Percentiles rank a stretch among this genome's conserved stretches.
Conservation (phyloP, 1,140 invertebrate species). For the Carposina sasakii region DNA sequence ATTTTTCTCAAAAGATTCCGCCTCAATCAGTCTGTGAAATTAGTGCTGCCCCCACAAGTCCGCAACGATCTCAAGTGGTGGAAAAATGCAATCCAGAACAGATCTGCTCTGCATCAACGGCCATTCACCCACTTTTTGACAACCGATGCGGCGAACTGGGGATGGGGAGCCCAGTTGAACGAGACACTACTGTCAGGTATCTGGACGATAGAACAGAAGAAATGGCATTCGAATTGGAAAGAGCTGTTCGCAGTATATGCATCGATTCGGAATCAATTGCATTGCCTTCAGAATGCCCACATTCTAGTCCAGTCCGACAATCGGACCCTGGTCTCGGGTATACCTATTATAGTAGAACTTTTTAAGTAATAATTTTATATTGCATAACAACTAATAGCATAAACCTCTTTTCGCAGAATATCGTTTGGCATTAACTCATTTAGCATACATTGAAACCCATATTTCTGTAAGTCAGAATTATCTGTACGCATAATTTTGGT, state of each 20-base stretch:
- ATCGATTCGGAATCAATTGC: not conserved
- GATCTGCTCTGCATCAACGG: constrained; percentile 10
- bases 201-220: constrained; percentile 18
- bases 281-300: constrained; percentile 2
- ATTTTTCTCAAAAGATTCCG: constrained; percentile 13
- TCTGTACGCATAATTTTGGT: too few species aligned
- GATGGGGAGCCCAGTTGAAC: constrained; percentile 25
- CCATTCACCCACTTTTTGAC: constrained; percentile 23
- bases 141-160: constrained; percentile 29
- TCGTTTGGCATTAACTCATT: too few species aligned
- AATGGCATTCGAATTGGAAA: constrained; percentile 30
- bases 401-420: too few species aligned
- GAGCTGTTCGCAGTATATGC: constrained; percentile 15
- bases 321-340: constrained; percentile 8
- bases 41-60: constrained; percentile 1
- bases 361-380: too few species aligned
- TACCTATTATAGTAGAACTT: too few species aligned
- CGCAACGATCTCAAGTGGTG: constrained; percentile 21
- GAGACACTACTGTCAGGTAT: constrained; percentile 6
- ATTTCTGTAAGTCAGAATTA: too few species aligned
- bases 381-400: too few species aligned
- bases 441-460: too few species aligned
- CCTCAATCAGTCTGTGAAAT: not conserved
- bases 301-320: constrained; percentile 2
- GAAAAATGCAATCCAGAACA: constrained; percentile 14